Conservation (phyloP, 2,888 invertebrate species). For the Apotomis turbidana region DNA sequence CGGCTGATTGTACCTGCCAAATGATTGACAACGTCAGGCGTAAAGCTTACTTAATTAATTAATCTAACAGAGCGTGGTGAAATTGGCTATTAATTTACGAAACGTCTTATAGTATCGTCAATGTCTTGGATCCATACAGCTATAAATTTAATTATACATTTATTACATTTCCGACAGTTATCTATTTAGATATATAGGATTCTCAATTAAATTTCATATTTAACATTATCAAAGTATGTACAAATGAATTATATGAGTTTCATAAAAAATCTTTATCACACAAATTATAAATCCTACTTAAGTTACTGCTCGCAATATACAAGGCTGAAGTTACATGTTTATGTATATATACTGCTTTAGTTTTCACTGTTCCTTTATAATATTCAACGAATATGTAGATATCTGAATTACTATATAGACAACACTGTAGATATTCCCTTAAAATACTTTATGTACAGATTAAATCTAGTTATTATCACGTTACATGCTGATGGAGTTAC, state of each 20-base stretch:
- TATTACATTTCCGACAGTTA: constrained; percentile 14
- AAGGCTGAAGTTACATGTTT: constrained; percentile 49
- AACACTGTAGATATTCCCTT: constrained; percentile 61
- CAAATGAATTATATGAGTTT: constrained; percentile 24
- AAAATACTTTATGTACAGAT: constrained; percentile 74
- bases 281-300: constrained; percentile 44
- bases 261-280: constrained; percentile 32
- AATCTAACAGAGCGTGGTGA: no score
- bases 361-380: constrained; percentile 43
- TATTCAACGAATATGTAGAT: constrained; percentile 55
- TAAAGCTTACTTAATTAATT: no score
- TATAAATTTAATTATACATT: constrained; percentile 11
- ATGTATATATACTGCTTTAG: constrained; percentile 26
- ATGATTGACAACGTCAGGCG: no score
- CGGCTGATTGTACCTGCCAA: no score
- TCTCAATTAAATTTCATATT: constrained; percentile 32
- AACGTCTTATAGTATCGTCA: not conserved
- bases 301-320: constrained; percentile 68
- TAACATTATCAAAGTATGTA: constrained; percentile 34
- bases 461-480: constrained; percentile 82
- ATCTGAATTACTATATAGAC: constrained; percentile 48
- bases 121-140: constrained; percentile 8
- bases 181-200: constrained; percentile 24
- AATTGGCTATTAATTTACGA: not conserved
- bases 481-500: constrained; percentile 71